phyloP scores from a whole-genome alignment of 2,113 vertebrate genomes.

The Anoplopoma fimbria region DNA sequence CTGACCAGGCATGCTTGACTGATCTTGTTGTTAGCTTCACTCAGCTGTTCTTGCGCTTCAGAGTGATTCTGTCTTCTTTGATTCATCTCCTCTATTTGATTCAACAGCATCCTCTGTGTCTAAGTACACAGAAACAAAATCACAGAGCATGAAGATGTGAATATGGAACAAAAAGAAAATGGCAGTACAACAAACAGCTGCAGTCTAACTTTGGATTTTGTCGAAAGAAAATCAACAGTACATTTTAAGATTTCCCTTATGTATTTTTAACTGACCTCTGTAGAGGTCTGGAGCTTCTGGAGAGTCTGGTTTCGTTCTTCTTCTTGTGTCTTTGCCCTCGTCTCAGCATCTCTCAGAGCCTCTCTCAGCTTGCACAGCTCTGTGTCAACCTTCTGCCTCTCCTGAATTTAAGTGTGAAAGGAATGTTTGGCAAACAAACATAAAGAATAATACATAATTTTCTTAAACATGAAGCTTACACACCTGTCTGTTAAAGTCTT shows the following conservation, averaged over 20 bases:
- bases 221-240: not conserved
- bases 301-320: slow-evolving; percentile 69
- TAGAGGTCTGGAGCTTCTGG: slow-evolving; percentile 62
- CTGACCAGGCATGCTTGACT: slow-evolving; percentile 79
- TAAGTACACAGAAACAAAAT: slow-evolving; percentile 26
- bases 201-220: not conserved
- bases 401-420: slow-evolving; percentile 36
- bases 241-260: not conserved
- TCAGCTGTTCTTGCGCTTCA: slow-evolving; percentile 76
- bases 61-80: slow-evolving; percentile 60
- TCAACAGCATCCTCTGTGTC: slow-evolving; percentile 65
- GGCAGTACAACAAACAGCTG: not conserved
- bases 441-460: not conserved
- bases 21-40: slow-evolving; percentile 74
- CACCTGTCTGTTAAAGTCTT: slow-evolving; percentile 66
- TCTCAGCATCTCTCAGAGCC: slow-evolving; percentile 72
- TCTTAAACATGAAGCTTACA: not conserved
- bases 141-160: not conserved
- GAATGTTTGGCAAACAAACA: not conserved
- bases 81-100: slow-evolving; percentile 72
- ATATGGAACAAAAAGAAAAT: not conserved
- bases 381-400: slow-evolving; percentile 51
- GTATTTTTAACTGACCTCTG: slow-evolving; percentile 61
- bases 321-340: slow-evolving; percentile 60
- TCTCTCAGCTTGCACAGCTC: slow-evolving; percentile 71